A percentile compares a stretch with the other conserved stretches of the same genome.
phyloP scores from a whole-genome alignment of 2,797 vertebrate species.

The Enteromius anoplus region DNA sequence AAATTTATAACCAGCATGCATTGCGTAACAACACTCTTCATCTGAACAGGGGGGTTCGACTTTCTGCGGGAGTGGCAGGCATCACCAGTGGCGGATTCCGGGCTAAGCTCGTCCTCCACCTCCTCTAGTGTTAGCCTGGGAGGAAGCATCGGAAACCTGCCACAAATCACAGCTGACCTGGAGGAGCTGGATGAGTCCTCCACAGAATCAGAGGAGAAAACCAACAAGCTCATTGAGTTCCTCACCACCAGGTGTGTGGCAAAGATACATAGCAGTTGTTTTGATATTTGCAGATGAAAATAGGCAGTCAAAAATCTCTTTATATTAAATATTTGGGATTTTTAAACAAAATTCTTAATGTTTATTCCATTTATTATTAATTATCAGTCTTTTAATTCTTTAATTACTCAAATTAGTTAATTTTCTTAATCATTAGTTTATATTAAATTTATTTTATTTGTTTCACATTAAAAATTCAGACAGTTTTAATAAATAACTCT shows the following conservation, averaged over 20 bases:
- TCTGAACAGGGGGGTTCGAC: constrained; percentile 87
- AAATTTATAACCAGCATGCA: background rate
- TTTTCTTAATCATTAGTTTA: background rate
- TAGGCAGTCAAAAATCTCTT: background rate
- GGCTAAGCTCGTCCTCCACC: constrained; percentile 94
- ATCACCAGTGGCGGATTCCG: constrained; percentile 92
- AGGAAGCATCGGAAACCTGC: constrained; percentile 86
- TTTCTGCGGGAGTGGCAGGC: constrained; percentile 95
- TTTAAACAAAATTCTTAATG: background rate
- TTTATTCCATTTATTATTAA: background rate
- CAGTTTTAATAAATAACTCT: background rate
- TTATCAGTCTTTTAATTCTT: background rate
- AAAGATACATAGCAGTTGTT: background rate
- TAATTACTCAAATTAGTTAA: background rate
- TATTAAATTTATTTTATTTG: background rate
- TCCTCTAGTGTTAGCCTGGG: constrained; percentile 96
- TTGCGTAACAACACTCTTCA: background rate
- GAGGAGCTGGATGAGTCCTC: constrained; percentile 86
- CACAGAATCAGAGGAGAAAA: constrained; percentile 90
- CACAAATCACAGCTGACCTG: constrained; percentile 90
- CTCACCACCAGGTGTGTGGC: constrained; percentile 91
- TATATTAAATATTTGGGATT: no score
- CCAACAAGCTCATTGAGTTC: constrained; percentile 98
- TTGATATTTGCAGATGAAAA: background rate
- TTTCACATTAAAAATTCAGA: background rate